Evolutionary conservation across 1,140 invertebrate genomes (phyloP), one percentile per base, ranked within the genome.

Genomic region (Pinna nobilis): DNA sequence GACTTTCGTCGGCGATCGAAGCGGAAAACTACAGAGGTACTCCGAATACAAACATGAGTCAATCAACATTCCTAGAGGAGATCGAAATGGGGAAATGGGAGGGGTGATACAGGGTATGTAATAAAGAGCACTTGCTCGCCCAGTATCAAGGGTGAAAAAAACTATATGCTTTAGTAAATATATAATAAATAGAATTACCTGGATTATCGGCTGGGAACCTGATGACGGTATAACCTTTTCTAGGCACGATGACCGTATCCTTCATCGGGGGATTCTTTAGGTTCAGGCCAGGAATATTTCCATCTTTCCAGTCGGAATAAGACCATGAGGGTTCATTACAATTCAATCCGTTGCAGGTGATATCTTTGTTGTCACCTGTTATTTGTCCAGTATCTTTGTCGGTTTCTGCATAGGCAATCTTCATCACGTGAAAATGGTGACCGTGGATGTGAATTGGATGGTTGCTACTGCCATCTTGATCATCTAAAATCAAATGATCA

Each of bases 141-240:
- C n/a, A n/a, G n/a, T n/a, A n/a, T n/a, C n/a, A n/a, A n/a, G n/a
- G n/a, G n/a, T n/a, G n/a, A n/a, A n/a, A n/a, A n/a, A n/a, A n/a
- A n/a, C n/a, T n/a, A n/a, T n/a, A n/a, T n/a, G n/a, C n/a, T n/a
- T n/a, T n/a, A n/a, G n/a, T n/a, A n/a, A n/a, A n/a, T n/a, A n/a
- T n/a, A n/a, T n/a, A 61, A 20, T 84, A 84, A 87, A 28, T 82
- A 0, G n/a, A n/a, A n/a, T n/a, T n/a, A 18, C 84, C 82, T 76
- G 94, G 94, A 90, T 95, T 95, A 80, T 94, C 90, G 0, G 94
- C 93, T 76, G 92, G 91, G 80, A 95, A 94, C 75, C 94, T 89
- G 2, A 95, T 74, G 13, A 92, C 92, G 0, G 93, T 92, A 3
- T 91, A 93, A 1, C 94, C 93, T 61, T 91, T 92, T 77, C 91